phyloP scores from a whole-genome alignment of 1,140 invertebrate genomes.

The Aphelenchoides besseyi region DNA sequence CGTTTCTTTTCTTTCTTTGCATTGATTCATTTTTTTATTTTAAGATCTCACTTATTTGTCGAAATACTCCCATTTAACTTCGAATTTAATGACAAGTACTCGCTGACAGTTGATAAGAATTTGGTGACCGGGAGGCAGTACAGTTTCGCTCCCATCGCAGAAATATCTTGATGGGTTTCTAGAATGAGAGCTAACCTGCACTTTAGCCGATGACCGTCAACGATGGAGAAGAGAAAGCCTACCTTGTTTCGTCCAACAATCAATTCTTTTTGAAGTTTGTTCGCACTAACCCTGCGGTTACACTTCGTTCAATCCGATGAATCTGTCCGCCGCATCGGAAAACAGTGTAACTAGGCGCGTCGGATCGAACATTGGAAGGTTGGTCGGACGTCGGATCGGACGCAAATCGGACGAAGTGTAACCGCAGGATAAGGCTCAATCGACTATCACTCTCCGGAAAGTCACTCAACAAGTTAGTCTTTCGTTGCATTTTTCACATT shows the following conservation, averaged over 20 bases:
- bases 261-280: background rate
- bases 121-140: too few relatives aligned
- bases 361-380: too few relatives aligned
- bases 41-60: background rate
- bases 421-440: too few relatives aligned
- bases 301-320: too few relatives aligned
- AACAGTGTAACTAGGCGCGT: too few relatives aligned
- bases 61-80: background rate
- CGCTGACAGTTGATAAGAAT: background rate
- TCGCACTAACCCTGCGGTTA: too few relatives aligned
- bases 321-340: too few relatives aligned
- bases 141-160: too few relatives aligned
- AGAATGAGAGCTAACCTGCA: too few relatives aligned
- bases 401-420: too few relatives aligned
- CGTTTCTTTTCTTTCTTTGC: background rate
- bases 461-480: background rate
- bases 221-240: slow-evolving; percentile 1
- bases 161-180: too few relatives aligned
- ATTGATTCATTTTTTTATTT: background rate
- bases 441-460: background rate
- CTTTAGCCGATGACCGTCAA: background rate
- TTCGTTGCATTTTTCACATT: background rate
- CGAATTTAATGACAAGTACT: background rate
- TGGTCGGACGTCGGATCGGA: too few relatives aligned
- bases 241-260: background rate